phyloP scores from a whole-genome alignment of 2,797 vertebrate species.

The Orestias chungarensis region DNA sequence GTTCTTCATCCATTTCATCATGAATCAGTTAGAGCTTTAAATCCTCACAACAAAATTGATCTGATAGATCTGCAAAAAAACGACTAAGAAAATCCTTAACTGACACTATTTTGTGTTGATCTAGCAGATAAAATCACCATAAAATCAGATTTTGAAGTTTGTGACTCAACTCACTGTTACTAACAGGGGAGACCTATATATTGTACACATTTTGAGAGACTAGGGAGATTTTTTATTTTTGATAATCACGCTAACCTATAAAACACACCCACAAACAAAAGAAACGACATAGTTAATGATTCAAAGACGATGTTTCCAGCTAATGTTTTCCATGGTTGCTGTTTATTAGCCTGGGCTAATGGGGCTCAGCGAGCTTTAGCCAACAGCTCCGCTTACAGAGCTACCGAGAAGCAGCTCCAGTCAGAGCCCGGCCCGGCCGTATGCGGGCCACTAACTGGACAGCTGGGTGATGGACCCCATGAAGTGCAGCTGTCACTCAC shows the following conservation, averaged over 20 bases:
- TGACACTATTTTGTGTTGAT: background rate
- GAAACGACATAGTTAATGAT: background rate
- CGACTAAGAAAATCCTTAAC: too few species aligned
- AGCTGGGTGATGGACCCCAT: slow-evolving; percentile 59
- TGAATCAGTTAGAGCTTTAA: background rate
- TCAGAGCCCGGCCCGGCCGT: slow-evolving; percentile 16
- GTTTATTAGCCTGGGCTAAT: slow-evolving; percentile 29
- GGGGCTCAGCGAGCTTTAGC: slow-evolving; percentile 28
- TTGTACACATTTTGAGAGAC: background rate
- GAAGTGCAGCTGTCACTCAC: slow-evolving; percentile 70
- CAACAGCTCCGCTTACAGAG: slow-evolving; percentile 41
- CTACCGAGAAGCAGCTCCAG: slow-evolving; percentile 43
- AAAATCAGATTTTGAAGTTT: background rate
- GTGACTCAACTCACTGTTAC: background rate
- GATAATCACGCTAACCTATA: too few species aligned
- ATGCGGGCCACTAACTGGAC: slow-evolving; percentile 46
- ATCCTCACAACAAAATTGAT: too few species aligned
- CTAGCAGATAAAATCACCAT: background rate
- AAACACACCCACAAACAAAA: too few species aligned
- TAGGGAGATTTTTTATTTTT: background rate
- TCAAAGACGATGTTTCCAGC: background rate
- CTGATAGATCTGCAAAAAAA: background rate
- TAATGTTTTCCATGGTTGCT: slow-evolving; percentile 34
- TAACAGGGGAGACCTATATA: background rate
- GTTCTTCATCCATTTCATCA: background rate